Evolutionary conservation across 2,113 vertebrate species (phyloP), one percentile per base, ranked within the genome.

Genomic region (Petroica traversi): DNA sequence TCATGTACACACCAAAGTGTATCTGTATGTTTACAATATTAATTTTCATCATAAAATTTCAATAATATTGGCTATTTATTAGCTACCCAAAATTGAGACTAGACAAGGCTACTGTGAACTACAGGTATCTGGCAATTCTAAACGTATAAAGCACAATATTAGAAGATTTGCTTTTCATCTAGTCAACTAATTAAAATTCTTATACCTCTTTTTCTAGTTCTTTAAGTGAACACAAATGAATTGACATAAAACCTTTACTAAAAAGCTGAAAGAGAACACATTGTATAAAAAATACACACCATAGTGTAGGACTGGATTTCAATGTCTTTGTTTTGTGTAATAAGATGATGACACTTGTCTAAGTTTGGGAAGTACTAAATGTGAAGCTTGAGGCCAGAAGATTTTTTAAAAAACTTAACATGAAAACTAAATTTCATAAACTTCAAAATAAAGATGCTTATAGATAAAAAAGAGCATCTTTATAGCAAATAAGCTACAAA

Each of bases 301-400:
- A 41, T 6, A 18, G 4, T 2, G 2, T 12, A 79, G 62, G n/a
- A 88, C 3, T 68, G 20, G 33, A 68, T 88, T 90, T 73, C 22
- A 57, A 43, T 31, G 28, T 83, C 61, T 51, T 41, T 83, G 24
- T 40, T 87, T 67, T 68, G 20, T 5, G 1, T 33, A 68, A 2
- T 41, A 71, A 58, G 54, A 63, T 0, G 2, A 62, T 0, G 1
- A 49, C 28, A 54, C 33, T 14, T 45, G 18, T 23, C 41, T 19
- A 92, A 58, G 38, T 41, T 79, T 19, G 92, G 25, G 26, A 86
- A 73, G 11, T 36, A 79, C 12, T 77, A 62, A 66, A 69, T 2
- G 9, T 49, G n/a, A 82, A 72, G 38, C 34, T 9, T 36, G 28
- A 87, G 23, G 19, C 29, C 31, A 45, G 25, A 66, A 45, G 25